Evolutionary conservation across 2,113 vertebrate species (phyloP).

Genomic region (Hippolais icterina): DNA sequence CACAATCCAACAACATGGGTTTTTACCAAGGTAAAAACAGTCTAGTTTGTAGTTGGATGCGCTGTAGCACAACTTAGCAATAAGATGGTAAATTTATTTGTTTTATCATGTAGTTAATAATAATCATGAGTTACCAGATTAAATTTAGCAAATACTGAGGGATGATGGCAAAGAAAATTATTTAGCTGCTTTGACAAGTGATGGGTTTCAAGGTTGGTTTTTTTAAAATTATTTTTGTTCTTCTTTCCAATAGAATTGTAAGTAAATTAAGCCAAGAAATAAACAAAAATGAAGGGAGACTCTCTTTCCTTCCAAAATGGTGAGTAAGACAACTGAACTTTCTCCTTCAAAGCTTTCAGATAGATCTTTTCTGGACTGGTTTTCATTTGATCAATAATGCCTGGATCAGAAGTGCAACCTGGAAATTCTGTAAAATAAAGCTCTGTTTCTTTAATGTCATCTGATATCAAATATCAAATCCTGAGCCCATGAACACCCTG

Average conservation of each 20-base stretch:
- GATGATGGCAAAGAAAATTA: neutral
- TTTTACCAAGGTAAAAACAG: neutral
- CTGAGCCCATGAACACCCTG: neutral
- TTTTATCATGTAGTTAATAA: neutral
- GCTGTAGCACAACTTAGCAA: neutral
- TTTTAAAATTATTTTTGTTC: neutral
- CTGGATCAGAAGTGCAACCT: neutral
- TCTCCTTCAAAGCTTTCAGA: neutral
- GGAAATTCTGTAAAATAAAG: neutral
- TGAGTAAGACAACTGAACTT: constrained; percentile 30
- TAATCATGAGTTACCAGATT: neutral
- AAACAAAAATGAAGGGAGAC: constrained; percentile 84
- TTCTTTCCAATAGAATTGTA: constrained; percentile 77
- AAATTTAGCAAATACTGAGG: neutral
- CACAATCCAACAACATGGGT: neutral
- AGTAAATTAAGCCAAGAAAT: constrained; percentile 88
- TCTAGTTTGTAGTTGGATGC: neutral
- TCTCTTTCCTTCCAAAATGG: constrained; percentile 80
- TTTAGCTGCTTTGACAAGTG: neutral
- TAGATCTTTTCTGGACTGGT: neutral
- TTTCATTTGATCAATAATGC: neutral
- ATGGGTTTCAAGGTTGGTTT: neutral
- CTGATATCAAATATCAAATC: neutral
- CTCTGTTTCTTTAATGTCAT: neutral
- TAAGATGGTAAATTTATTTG: neutral